Evolutionary conservation across 2,113 vertebrate genomes (phyloP).

Genomic region (Shinisaurus crocodilurus): DNA sequence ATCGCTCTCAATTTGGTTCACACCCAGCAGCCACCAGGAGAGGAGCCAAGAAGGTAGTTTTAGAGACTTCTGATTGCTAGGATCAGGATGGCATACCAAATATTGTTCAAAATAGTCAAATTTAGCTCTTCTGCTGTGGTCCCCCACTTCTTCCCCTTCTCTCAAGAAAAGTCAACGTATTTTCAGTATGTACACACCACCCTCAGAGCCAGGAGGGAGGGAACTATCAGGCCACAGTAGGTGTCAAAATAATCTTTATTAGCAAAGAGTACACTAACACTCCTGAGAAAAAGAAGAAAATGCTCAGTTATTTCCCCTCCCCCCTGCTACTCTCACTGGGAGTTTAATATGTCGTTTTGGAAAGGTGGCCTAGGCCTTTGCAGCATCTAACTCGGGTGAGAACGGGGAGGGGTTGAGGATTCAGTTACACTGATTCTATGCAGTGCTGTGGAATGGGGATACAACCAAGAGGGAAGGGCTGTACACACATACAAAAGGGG

Average conservation of each 20-base stretch:
- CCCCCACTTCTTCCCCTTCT: not conserved
- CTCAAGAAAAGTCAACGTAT: not conserved
- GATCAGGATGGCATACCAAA: not conserved
- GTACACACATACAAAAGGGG: not conserved
- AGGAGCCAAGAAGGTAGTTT: not conserved
- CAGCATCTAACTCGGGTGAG: slow-evolving; percentile 59
- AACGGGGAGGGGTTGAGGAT: slow-evolving; percentile 31
- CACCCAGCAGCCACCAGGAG: not conserved
- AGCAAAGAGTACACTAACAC: slow-evolving; percentile 77
- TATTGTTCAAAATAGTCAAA: not conserved
- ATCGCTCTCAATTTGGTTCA: not conserved
- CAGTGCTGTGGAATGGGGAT: not conserved
- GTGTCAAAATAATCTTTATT: slow-evolving; percentile 79
- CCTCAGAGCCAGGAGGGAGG: not conserved
- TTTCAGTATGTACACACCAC: not conserved
- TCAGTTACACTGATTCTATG: slow-evolving; percentile 36
- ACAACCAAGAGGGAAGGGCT: slow-evolving; percentile 51
- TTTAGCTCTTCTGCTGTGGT: not conserved
- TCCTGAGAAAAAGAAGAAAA: slow-evolving; percentile 60
- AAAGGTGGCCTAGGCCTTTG: slow-evolving; percentile 57
- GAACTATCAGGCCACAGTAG: not conserved
- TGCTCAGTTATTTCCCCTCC: slow-evolving; percentile 57
- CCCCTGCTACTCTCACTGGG: slow-evolving; percentile 63
- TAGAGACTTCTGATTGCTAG: not conserved
- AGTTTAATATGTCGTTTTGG: slow-evolving; percentile 53